Percentiles rank a stretch among this genome's conserved stretches.
phyloP scores from a whole-genome alignment of 2,113 vertebrate species.

The Urocitellus parryii region DNA sequence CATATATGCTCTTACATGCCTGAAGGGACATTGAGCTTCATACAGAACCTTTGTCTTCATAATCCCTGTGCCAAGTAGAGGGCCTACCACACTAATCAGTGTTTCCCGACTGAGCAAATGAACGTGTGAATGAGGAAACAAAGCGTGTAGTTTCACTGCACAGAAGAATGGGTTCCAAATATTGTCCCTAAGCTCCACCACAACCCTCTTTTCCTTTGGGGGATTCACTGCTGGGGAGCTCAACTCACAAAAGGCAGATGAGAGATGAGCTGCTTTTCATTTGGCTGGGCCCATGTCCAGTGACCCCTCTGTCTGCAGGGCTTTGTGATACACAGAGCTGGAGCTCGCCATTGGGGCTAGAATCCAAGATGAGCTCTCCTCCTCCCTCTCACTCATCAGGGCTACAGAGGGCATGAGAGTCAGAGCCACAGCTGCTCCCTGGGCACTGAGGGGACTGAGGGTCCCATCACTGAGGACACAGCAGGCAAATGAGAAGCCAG shows the following conservation, averaged over 20 bases:
- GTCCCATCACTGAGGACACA: background rate
- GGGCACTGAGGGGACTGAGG: background rate
- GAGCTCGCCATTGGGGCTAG: background rate
- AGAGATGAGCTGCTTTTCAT: background rate
- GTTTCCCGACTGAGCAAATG: background rate
- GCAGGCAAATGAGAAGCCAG: too few relatives aligned
- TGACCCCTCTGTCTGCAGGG: background rate
- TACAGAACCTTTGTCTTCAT: background rate
- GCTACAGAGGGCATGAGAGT: background rate
- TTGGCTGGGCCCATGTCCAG: background rate
- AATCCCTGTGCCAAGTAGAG: background rate
- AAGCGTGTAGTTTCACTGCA: background rate
- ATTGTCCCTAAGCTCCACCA: background rate
- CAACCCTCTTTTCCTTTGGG: background rate
- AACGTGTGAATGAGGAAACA: background rate
- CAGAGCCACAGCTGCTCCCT: background rate
- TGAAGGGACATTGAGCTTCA: background rate
- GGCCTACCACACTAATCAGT: background rate
- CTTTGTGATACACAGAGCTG: background rate
- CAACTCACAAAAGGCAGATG: background rate
- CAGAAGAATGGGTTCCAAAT: background rate
- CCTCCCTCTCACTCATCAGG: background rate
- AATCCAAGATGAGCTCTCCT: background rate
- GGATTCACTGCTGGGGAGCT: background rate
- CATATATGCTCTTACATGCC: accelerated